Evolutionary conservation across 2,888 invertebrate genomes (phyloP), one percentile per base, ranked within the genome.

Genomic region (Scaptomyza flava): DNA sequence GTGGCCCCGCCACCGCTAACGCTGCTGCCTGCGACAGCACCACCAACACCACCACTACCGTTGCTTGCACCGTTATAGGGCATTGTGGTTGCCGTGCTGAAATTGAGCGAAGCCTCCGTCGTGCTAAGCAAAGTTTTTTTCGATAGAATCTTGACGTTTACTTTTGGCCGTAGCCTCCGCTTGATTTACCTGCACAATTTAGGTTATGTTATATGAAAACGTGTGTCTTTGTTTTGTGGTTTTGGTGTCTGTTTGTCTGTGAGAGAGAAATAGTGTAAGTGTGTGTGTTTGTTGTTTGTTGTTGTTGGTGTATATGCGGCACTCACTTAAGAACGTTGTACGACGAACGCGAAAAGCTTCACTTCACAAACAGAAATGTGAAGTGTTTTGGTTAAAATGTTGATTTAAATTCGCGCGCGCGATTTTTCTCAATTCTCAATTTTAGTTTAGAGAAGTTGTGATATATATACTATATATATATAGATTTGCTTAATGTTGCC

Each of bases 51-150:
- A 82, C 82, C 82, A 79, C 91, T 82, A 70, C 91, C 91, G 83
- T 92, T 89, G 84, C 89, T 87, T 75, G 91, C 87, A 75, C 91
- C 91, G 89, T 91, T 91, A 79, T 90, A 90, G 74, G 91, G 90
- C 91, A 91, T 90, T 69, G 90, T 89, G 72, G 83, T 87, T 76
- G 91, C 87, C 89, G 90, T 90, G 65, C 73, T 81, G 80, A 85
- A 90, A 48, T 84, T 80, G 51, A 87, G 72, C 72, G 89, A 73
- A 69, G 88, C 79, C 83, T 84, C 86, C 87, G 84, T 77, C 87
- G 84, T 72, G 71, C 71, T 78, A 63, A 87, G 67, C 64, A 89
- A 72, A 57, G 77, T 79, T 73, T 81, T 84, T 87, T 83, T 89
- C 74, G 86, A 89, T 82, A 89, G 87, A 89, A 90, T 90, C 84